Evolutionary conservation across 53 echinoderm and acorn worm species (phyloP), one percentile per base, ranked within the genome.

Genomic region (Crossaster papposus): DNA sequence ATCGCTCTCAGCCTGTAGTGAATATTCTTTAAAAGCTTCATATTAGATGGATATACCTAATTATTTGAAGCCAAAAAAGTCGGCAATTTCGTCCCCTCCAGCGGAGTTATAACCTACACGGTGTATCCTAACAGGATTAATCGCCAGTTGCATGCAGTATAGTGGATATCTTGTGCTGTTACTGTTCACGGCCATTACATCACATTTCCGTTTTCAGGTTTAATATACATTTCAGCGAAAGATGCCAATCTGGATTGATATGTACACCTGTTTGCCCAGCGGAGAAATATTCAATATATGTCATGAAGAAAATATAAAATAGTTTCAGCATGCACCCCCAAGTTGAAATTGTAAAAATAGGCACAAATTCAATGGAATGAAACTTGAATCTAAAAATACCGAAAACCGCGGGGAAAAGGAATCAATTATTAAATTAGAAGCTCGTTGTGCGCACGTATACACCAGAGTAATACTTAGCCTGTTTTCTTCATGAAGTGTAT

Each of bases 211-310:
- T 68, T 28, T 68, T 10, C 7, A 68, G 68, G 68, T 68, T 68
- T 68, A 26, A 68, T 26, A 68, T 10, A 68, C 24, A 28, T 24
- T 68, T 23, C 68, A 28, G n/a, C 28, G 9, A 11, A 68, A 28
- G 28, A 28, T 68, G 68, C 11, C n/a, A 68, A 23, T 6, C 7
- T 28, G n/a, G 68, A 68, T 68, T 26, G 10, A 18, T 68, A 28
- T 68, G 68, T 68, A 28, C 68, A 68, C 68, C 68, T 68, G 68
- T 26, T 68, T 68, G 68, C 68, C 68, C 68, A 26, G 68, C 28
- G 28, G 68, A 68, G 68, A 68, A 18, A n/a, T 18, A 23, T 26
- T 28, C 9, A 28, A 28, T 10, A 68, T 23, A 1, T 68, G 28
- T 5, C 24, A 68, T 10, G 28, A 68, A 68, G 68, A 58, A n/a